A percentile compares a stretch with the other conserved stretches of the same genome.
These are phyloP conservation scores for Malurus cyaneus DNA, from an alignment of 2,113 vertebrate species.

Conservation along the genomic window DNA sequence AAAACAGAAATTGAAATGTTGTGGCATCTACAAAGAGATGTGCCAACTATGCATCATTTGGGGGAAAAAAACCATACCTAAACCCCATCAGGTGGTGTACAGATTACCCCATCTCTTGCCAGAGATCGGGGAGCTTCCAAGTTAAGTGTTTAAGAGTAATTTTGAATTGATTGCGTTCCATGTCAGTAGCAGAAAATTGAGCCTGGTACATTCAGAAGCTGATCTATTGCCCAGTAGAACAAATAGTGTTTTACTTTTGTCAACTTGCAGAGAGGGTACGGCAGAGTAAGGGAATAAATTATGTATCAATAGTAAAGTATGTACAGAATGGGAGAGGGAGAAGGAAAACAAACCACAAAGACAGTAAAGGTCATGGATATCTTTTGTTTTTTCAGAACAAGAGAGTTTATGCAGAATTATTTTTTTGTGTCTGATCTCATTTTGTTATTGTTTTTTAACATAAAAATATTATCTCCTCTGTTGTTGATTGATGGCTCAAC, in stretches of 20 bases:
- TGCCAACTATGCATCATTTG: rapidly evolving
- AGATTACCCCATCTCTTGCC: background rate
- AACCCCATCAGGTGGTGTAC: background rate
- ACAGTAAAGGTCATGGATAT: background rate
- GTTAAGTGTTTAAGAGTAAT: background rate
- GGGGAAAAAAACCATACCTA: rapidly evolving
- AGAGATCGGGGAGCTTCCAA: background rate
- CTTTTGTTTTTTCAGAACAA: background rate
- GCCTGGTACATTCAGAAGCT: background rate
- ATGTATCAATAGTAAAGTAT: background rate
- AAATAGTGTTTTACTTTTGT: background rate
- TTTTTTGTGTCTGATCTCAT: background rate
- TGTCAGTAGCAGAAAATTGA: background rate
- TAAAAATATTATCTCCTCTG: background rate
- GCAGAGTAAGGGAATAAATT: background rate
- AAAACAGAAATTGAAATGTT: background rate
- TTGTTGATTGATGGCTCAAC: background rate
- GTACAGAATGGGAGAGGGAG: background rate
- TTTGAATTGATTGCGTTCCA: background rate
- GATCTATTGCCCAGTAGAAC: background rate
- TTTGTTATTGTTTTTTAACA: background rate
- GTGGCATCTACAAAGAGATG: background rate
- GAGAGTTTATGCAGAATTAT: background rate
- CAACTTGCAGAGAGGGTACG: background rate
- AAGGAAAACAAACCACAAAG: background rate